A percentile compares a stretch with the other conserved stretches of the same genome.
Evolutionary conservation across 2,888 invertebrate genomes (phyloP).

Genomic region (Sipunculus nudus): DNA sequence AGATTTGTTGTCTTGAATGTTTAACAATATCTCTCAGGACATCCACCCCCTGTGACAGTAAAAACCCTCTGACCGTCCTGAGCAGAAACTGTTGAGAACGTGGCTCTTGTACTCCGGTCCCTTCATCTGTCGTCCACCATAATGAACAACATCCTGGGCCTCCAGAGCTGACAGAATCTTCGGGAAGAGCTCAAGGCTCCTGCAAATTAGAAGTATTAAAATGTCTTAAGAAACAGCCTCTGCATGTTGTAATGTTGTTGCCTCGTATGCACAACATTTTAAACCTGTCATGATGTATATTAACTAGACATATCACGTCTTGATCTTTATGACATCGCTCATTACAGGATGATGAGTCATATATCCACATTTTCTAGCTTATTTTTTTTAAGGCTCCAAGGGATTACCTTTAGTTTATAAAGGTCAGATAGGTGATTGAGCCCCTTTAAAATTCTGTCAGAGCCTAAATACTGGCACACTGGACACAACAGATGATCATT

Average conservation of each 20-base stretch:
- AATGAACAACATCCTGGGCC: slow-evolving; percentile 48
- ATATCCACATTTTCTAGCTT: no score
- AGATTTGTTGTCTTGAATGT: no score
- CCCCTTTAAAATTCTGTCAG: no score
- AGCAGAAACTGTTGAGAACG: slow-evolving; percentile 61
- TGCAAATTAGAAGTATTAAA: slow-evolving; percentile 21
- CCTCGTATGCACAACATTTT: background rate
- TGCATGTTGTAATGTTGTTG: background rate
- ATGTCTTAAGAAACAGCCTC: background rate
- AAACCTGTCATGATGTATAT: background rate
- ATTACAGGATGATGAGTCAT: no score
- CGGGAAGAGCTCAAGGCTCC: slow-evolving; percentile 62
- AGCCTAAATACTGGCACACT: no score
- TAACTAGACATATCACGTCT: background rate
- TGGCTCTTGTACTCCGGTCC: slow-evolving; percentile 63
- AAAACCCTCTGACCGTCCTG: slow-evolving; percentile 50
- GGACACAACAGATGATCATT: no score
- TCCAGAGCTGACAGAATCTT: slow-evolving; percentile 60
- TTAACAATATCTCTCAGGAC: no score
- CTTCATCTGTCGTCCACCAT: slow-evolving; percentile 54
- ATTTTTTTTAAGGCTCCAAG: no score
- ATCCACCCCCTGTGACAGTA: no score
- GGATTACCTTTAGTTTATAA: no score
- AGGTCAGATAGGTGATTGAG: no score
- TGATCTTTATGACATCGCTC: no score